Percentiles rank a stretch among this genome's conserved stretches.
Evolutionary conservation across 2,797 vertebrate species (phyloP).

Genomic region (Acestrorhynchus altus): DNA sequence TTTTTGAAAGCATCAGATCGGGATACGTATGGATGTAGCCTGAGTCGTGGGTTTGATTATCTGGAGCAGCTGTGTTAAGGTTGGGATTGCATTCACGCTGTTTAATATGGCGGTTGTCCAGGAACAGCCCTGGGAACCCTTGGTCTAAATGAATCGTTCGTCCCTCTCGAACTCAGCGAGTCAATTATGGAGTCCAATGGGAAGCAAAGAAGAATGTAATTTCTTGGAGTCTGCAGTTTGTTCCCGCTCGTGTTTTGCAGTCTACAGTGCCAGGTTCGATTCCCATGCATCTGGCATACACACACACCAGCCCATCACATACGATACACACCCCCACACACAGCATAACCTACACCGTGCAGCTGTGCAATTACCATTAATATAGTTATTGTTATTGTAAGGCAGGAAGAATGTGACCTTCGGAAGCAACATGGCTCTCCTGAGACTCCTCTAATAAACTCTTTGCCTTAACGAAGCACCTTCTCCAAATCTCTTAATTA

Average conservation of each 20-base stretch:
- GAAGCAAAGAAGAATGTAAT: background rate
- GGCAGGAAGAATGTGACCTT: constrained; percentile 32
- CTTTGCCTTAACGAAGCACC: constrained; percentile 43
- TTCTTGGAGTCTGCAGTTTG: background rate
- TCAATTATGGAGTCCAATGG: constrained; percentile 6
- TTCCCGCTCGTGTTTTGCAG: background rate
- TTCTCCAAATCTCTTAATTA: constrained; percentile 54
- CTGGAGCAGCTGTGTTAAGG: constrained; percentile 24
- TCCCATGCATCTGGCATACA: background rate
- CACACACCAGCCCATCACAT: too few species aligned
- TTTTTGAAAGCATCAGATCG: too few species aligned
- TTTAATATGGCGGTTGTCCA: constrained; percentile 29
- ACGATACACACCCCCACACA: background rate
- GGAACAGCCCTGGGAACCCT: background rate
- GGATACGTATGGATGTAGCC: too few species aligned
- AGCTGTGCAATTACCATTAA: constrained; percentile 36
- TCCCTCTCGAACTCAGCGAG: background rate
- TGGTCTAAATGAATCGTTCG: background rate
- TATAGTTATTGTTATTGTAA: constrained; percentile 41
- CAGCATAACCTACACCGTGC: background rate
- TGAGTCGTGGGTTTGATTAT: too few species aligned
- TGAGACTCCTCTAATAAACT: constrained; percentile 46
- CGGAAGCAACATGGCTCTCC: constrained; percentile 33
- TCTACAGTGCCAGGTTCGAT: background rate
- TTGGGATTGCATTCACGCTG: background rate